phyloP scores from a whole-genome alignment of 2,113 vertebrate species.

The Archocentrus centrarchus region DNA sequence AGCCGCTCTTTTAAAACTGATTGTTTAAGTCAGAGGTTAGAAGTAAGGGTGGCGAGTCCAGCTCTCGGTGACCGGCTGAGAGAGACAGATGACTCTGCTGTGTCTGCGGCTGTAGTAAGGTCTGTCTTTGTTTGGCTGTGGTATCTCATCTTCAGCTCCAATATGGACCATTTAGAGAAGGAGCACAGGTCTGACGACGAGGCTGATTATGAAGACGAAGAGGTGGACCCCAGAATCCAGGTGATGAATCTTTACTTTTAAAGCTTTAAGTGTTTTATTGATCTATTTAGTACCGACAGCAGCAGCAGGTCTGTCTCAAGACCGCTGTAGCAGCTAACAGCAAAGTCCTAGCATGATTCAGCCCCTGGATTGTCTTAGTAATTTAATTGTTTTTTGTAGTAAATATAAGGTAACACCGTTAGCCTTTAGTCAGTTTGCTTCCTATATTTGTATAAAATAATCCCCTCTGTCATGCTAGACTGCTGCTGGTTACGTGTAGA shows the following conservation, averaged over 20 bases:
- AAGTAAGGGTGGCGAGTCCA: not conserved
- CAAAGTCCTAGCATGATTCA: constrained; percentile 13
- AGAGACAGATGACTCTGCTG: constrained; percentile 6
- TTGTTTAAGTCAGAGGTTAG: not conserved
- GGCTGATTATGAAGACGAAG: constrained; percentile 83
- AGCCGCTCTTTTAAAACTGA: not conserved
- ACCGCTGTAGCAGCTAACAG: constrained; percentile 10
- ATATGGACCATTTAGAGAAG: constrained; percentile 75
- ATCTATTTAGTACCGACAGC: not conserved
- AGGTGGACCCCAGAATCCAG: constrained; percentile 95
- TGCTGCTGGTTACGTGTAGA: not conserved
- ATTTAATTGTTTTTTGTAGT: not conserved
- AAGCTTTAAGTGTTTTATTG: not conserved
- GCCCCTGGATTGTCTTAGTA: not conserved
- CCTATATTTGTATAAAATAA: not conserved
- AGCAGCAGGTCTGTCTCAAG: not conserved
- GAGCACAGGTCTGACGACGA: constrained; percentile 78
- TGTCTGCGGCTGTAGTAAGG: not conserved
- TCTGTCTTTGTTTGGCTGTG: constrained; percentile 65
- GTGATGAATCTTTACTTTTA: constrained; percentile 61
- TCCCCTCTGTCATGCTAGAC: not conserved
- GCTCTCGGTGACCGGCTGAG: not conserved
- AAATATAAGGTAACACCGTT: not conserved
- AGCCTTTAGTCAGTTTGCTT: not conserved
- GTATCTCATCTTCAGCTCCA: constrained; percentile 25